phyloP scores from a whole-genome alignment of 92 coral and sea anemone genomes.

The Porites rus region DNA sequence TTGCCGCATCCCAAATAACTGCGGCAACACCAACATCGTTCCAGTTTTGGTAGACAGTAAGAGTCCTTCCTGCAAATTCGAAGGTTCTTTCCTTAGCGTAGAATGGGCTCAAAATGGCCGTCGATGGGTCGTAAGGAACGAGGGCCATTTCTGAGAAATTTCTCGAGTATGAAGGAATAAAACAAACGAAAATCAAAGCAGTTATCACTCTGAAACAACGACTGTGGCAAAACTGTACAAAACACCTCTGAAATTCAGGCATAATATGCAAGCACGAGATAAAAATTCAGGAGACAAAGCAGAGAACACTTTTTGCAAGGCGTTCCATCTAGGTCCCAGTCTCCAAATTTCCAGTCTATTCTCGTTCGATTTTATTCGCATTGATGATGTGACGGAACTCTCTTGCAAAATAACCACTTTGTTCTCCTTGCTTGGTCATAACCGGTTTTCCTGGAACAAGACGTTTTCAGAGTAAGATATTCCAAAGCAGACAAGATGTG shows the following conservation, averaged over 20 bases:
- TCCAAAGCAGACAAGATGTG: slow-evolving; percentile 16
- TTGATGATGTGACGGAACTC: slow-evolving; percentile 45
- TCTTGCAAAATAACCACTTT: not conserved
- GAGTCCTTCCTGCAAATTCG: slow-evolving; percentile 80
- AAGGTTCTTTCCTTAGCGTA: slow-evolving; percentile 77
- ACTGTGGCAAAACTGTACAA: not conserved
- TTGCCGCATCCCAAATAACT: slow-evolving; percentile 98
- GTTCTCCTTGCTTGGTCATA: not conserved
- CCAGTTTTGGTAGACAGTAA: slow-evolving; percentile 90
- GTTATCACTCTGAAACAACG: not conserved
- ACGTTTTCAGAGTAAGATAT: not conserved
- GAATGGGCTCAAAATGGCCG: slow-evolving; percentile 67
- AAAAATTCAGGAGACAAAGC: not conserved
- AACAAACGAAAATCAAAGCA: not conserved
- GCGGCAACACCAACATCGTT: slow-evolving; percentile 96
- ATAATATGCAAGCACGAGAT: not conserved
- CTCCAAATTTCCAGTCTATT: slow-evolving; percentile 1
- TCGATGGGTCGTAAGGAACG: slow-evolving; percentile 83
- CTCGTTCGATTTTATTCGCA: not conserved
- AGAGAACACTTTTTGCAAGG: slow-evolving; percentile 48
- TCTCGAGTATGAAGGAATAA: slow-evolving; percentile 3
- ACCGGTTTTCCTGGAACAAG: slow-evolving; percentile 8
- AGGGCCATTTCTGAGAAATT: slow-evolving; percentile 73
- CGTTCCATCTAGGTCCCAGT: slow-evolving; percentile 56
- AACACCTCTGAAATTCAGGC: slow-evolving; percentile 1